These are phyloP conservation scores for Mycetomoellerius zeteki DNA, from an alignment of 1,140 invertebrate genomes.

Conservation along the genomic window DNA sequence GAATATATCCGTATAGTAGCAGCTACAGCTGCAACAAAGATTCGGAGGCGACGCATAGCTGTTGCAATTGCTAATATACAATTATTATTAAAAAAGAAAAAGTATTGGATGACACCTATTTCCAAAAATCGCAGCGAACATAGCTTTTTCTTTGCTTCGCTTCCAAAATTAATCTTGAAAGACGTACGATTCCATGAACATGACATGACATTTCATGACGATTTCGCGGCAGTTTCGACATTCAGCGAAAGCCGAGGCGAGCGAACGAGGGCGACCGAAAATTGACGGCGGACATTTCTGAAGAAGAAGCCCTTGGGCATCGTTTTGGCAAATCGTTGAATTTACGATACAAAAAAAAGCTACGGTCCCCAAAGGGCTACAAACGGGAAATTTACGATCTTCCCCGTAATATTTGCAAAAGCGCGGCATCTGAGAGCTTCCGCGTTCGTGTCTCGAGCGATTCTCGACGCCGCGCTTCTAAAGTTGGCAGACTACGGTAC, in stretches of 20 bases:
- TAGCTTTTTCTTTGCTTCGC: too few relatives aligned
- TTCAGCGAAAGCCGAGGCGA: conserved; percentile 15
- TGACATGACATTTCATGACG: too few relatives aligned
- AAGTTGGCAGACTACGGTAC: not conserved
- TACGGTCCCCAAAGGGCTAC: not conserved
- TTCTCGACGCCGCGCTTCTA: conserved; percentile 23
- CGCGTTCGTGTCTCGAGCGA: conserved; percentile 36
- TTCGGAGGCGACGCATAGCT: too few relatives aligned
- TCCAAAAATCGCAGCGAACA: too few relatives aligned
- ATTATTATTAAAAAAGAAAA: too few relatives aligned
- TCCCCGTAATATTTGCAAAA: conserved; percentile 14
- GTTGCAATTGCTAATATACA: too few relatives aligned
- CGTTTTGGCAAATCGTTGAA: conserved; percentile 34
- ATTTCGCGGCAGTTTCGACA: conserved; percentile 42
- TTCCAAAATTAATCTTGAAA: too few relatives aligned
- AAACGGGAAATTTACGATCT: conserved; percentile 26
- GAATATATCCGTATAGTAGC: too few relatives aligned
- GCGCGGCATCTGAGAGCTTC: conserved; percentile 14
- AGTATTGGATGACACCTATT: too few relatives aligned
- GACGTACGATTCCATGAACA: too few relatives aligned
- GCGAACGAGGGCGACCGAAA: not conserved
- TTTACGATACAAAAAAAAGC: conserved; percentile 3
- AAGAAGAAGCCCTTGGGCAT: not conserved
- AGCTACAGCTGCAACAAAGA: too few relatives aligned
- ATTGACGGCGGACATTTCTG: not conserved